Evolutionary conservation across 2,888 invertebrate species (phyloP).

Genomic region (Heliothis peltigera): DNA sequence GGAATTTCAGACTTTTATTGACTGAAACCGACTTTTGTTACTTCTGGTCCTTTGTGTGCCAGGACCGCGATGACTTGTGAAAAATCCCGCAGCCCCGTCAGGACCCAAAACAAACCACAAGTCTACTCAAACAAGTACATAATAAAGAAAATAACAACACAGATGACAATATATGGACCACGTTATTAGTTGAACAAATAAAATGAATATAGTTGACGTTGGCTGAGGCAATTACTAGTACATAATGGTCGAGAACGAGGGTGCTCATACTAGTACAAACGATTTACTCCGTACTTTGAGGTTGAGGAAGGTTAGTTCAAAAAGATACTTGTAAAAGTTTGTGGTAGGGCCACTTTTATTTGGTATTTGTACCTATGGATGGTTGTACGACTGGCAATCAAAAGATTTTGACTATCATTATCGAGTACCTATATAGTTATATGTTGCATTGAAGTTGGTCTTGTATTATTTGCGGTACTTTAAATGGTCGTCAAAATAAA

Average conservation of each 20-base stretch:
- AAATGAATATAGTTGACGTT: slow-evolving; percentile 29
- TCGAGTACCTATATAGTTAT: no score
- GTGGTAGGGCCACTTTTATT: neutral
- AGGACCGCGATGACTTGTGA: no score
- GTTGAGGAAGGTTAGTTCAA: slow-evolving; percentile 31
- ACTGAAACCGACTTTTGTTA: no score
- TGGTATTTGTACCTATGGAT: neutral
- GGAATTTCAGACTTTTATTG: no score
- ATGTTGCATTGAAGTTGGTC: no score
- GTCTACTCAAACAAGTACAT: slow-evolving; percentile 17
- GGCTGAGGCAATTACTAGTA: slow-evolving; percentile 42
- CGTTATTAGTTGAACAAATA: slow-evolving; percentile 18
- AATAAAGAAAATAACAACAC: slow-evolving; percentile 30
- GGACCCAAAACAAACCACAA: slow-evolving; percentile 17
- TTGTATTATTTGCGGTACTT: no score
- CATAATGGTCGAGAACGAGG: slow-evolving; percentile 14
- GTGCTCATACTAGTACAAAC: slow-evolving; percentile 22
- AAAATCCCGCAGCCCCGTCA: no score
- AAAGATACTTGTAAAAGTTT: slow-evolving; percentile 18
- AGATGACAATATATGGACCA: slow-evolving; percentile 23
- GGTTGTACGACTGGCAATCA: no score
- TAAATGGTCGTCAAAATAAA: no score
- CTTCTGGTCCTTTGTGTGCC: no score
- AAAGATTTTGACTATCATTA: no score
- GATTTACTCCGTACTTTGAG: slow-evolving; percentile 43